Percentiles rank a stretch among this genome's conserved stretches.
Conservation (phyloP, 2,797 vertebrate species). For the Chaenodraco wilsoni region DNA sequence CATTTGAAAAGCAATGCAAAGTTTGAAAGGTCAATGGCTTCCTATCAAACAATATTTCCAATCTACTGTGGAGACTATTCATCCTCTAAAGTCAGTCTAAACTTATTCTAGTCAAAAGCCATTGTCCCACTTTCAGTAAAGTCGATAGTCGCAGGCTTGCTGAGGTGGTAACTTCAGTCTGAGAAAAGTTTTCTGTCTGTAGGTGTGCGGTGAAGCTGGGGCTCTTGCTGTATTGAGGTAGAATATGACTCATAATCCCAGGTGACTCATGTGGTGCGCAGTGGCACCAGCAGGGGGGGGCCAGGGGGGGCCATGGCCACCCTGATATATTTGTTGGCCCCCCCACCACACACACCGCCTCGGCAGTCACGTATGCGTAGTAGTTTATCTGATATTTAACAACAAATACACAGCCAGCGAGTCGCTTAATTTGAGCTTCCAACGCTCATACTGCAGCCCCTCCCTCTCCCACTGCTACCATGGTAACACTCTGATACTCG, state of each 20-base stretch:
- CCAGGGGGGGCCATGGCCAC: no score
- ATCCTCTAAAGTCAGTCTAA: slow-evolving; percentile 26
- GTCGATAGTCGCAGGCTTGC: slow-evolving; percentile 39
- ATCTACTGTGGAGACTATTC: slow-evolving; percentile 4
- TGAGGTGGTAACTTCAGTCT: slow-evolving; percentile 52
- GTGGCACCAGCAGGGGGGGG: no score
- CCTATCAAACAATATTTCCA: slow-evolving; percentile 5
- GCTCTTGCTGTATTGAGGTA: slow-evolving; percentile 53
- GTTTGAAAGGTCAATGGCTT: slow-evolving; percentile 41
- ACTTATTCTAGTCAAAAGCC: slow-evolving; percentile 28
- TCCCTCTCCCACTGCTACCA: no score
- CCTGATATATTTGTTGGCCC: no score
- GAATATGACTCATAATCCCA: slow-evolving; percentile 75
- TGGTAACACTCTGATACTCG: no score
- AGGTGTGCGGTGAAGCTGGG: slow-evolving; percentile 64
- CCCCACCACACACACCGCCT: no score
- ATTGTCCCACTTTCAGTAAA: slow-evolving; percentile 64
- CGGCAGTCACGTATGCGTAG: no score
- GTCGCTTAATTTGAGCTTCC: no score
- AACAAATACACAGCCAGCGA: no score
- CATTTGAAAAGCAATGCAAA: no score
- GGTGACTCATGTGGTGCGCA: slow-evolving; percentile 66
- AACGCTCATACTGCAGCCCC: no score
- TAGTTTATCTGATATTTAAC: no score
- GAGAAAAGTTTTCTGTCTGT: slow-evolving; percentile 73